Percentiles rank a stretch among this genome's conserved stretches.
Evolutionary conservation across 2,113 vertebrate species (phyloP).

Genomic region (Athene noctua): DNA sequence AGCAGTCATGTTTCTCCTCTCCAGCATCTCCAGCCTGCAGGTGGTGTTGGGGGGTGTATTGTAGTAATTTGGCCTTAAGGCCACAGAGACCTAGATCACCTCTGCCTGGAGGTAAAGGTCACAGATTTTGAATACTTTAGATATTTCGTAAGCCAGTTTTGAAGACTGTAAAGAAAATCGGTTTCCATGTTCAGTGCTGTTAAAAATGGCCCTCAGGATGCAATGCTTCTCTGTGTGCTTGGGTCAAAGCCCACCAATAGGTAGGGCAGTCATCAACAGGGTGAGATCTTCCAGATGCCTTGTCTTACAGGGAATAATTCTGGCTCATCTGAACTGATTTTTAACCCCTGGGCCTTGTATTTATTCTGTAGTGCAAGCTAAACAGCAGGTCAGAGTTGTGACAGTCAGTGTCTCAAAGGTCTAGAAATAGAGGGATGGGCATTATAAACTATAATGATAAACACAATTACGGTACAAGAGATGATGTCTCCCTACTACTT

Average conservation of each 20-base stretch:
- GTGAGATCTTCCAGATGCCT: background rate
- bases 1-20: background rate
- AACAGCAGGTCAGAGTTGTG: background rate
- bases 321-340: background rate
- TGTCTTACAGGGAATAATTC: background rate
- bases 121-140: conserved; percentile 45
- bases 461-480: background rate
- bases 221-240: background rate
- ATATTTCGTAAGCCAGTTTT: conserved; percentile 26
- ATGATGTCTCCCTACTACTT: background rate
- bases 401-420: background rate
- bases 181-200: background rate
- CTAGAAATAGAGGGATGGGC: background rate
- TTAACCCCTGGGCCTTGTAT: background rate
- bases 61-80: conserved; percentile 16
- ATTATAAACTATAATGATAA: background rate
- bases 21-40: background rate
- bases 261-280: background rate
- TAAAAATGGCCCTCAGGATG: conserved; percentile 1
- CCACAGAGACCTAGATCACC: background rate
- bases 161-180: conserved; percentile 11
- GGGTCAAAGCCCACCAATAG: background rate
- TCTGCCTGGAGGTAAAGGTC: conserved; percentile 45
- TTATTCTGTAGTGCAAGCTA: background rate
- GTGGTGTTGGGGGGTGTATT: background rate